Percentiles rank a stretch among this genome's conserved stretches.
phyloP scores from a whole-genome alignment of 2,113 vertebrate species.

The Zeus faber region DNA sequence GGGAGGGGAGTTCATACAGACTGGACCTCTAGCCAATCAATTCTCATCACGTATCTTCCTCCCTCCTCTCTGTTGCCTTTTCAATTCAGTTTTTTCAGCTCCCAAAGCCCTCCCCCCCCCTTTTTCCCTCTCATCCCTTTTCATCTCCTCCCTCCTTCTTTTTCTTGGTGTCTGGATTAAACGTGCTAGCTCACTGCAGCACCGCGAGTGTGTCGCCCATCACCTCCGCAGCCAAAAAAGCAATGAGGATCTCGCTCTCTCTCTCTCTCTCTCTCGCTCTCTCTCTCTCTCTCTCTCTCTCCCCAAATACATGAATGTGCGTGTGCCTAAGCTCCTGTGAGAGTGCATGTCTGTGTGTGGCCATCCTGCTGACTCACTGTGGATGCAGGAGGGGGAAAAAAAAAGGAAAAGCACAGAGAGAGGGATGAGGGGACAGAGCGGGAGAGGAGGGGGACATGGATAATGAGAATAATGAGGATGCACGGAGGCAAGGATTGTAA shows the following conservation, averaged over 20 bases:
- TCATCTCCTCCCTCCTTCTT: slow-evolving; percentile 29
- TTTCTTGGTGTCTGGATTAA: slow-evolving; percentile 66
- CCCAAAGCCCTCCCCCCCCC: slow-evolving; percentile 15
- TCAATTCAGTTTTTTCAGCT: neutral
- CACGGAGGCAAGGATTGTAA: neutral
- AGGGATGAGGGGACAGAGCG: neutral
- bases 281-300: slow-evolving; percentile 7
- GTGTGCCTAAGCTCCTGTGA: neutral
- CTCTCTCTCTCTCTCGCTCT: neutral
- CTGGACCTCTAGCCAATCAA: slow-evolving; percentile 28
- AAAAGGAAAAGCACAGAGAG: slow-evolving; percentile 1
- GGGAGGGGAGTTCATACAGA: slow-evolving; percentile 21
- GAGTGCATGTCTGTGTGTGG: neutral
- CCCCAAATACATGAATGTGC: neutral
- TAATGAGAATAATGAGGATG: neutral
- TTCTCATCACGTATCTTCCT: slow-evolving; percentile 27
- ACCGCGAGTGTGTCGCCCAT: slow-evolving; percentile 81
- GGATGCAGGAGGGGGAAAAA: slow-evolving; percentile 9
- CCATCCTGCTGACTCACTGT: slow-evolving; percentile 57
- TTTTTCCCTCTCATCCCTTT: slow-evolving; percentile 2
- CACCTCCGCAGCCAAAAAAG: slow-evolving; percentile 73
- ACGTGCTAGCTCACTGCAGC: slow-evolving; percentile 84
- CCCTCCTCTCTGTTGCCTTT: slow-evolving; percentile 18
- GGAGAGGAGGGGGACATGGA: slow-evolving; percentile 4
- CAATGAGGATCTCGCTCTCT: slow-evolving; percentile 6